Percentiles rank a stretch among this genome's conserved stretches.
Evolutionary conservation across 2,888 invertebrate genomes (phyloP).

Genomic region (Drosophila hamatofila): DNA sequence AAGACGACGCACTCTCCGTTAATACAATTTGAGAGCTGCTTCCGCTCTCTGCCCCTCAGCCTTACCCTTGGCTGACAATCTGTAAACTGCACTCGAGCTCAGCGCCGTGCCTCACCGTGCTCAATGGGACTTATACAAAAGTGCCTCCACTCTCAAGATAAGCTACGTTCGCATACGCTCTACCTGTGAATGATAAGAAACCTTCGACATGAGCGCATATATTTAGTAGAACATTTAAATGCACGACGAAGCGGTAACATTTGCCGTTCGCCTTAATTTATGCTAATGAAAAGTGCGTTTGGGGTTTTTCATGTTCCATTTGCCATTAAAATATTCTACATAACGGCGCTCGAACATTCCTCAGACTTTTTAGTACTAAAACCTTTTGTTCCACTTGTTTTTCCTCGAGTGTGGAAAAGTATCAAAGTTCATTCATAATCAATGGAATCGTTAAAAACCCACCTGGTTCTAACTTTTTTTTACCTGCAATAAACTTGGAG

Average conservation of each 20-base stretch:
- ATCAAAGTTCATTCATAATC: slow-evolving; percentile 39
- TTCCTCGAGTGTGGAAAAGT: slow-evolving; percentile 21
- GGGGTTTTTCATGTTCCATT: slow-evolving; percentile 25
- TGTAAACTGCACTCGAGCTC: background rate
- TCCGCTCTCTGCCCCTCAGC: background rate
- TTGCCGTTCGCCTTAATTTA: slow-evolving; percentile 50
- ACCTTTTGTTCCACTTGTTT: slow-evolving; percentile 13
- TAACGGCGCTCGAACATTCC: slow-evolving; percentile 15
- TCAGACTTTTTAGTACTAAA: slow-evolving; percentile 27
- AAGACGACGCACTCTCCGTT: background rate
- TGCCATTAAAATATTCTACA: background rate
- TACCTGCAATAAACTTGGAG: slow-evolving; percentile 39
- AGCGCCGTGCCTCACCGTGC: background rate
- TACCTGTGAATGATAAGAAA: slow-evolving; percentile 39
- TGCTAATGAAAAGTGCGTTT: slow-evolving; percentile 56
- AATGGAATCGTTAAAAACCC: slow-evolving; percentile 29
- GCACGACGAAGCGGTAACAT: slow-evolving; percentile 8
- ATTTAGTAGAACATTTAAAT: slow-evolving; percentile 21
- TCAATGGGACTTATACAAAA: slow-evolving; percentile 13
- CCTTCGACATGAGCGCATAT: background rate
- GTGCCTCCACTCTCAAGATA: slow-evolving; percentile 45
- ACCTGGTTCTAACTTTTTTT: slow-evolving; percentile 4
- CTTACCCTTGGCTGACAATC: background rate
- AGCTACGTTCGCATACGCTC: slow-evolving; percentile 18
- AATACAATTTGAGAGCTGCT: background rate